Evolutionary conservation across 2,797 vertebrate species (phyloP).

Genomic region (Chiroxiphia lanceolata): DNA sequence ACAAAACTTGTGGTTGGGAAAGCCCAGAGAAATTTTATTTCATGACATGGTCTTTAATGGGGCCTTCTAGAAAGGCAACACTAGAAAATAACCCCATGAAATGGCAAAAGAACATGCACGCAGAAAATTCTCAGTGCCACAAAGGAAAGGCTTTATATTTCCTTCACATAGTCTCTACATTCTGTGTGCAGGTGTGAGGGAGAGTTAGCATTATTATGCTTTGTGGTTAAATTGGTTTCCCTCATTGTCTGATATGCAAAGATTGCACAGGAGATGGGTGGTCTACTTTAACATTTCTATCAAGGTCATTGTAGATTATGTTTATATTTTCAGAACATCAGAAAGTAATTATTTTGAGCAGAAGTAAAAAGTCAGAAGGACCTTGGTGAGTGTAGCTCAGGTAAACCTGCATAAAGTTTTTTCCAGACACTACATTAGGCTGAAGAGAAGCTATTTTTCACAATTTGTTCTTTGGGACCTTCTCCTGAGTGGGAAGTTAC

Average conservation of each 20-base stretch:
- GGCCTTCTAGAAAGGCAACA: not conserved
- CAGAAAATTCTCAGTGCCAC: not conserved
- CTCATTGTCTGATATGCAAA: not conserved
- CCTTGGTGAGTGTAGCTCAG: not conserved
- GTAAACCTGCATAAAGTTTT: not conserved
- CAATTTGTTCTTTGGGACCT: not conserved
- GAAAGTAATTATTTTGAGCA: not conserved
- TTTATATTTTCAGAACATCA: not conserved
- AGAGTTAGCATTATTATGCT: not conserved
- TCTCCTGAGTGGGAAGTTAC: not conserved
- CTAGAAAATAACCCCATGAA: not conserved
- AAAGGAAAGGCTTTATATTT: not conserved
- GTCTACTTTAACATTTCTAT: not conserved
- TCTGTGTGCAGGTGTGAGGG: not conserved
- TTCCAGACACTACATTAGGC: not conserved
- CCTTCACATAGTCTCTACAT: rapidly evolving
- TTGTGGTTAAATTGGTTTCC: not conserved
- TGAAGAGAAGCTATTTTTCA: not conserved
- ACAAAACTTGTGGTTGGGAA: not conserved
- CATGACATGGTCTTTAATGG: not conserved
- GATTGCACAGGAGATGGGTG: not conserved
- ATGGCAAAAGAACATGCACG: not conserved
- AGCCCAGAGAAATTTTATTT: not conserved
- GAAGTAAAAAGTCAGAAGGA: not conserved
- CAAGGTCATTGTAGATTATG: not conserved